Evolutionary conservation across 1,140 invertebrate species (phyloP), one percentile per base, ranked within the genome.

Genomic region (Laodelphax striatellus): DNA sequence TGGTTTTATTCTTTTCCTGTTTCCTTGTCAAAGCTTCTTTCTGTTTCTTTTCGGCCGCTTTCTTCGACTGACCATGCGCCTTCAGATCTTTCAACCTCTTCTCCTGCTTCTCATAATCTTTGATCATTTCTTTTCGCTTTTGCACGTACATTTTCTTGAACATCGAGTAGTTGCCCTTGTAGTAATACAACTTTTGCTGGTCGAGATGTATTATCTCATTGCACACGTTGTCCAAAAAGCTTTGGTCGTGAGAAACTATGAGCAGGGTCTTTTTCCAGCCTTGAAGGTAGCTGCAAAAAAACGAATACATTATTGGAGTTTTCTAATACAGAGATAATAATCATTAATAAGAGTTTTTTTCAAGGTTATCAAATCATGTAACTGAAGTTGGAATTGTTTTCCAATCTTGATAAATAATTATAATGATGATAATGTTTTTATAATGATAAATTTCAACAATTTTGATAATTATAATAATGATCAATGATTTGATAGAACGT

Each of bases 131-230:
- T 69, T 92, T 93, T 10, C 88, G 79, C 71, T 98, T 98, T 71
- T 99, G 96, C 0, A 87, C 84, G 71, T 90, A 88, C 96, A 99
- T 99, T 75, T 98, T 98, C 75, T 98, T 98, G 72, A 99, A 99
- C 85, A 93, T 93, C 24, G 87, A 92, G 71, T 97, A 99, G 76
- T 99, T 99, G 64, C 97, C 97, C 74, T 95, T 92, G 71, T 99
- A 99, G 72, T 98, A 98, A 70, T 86, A 91, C 9, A 99, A 75
- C 72, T 98, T 98, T 67, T 92, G 86, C 63, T 87, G 84, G 71
- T 99, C 94, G 57, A 99, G 77, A 75, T 99, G 96, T 62, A 99
- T 94, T 50, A 99, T 93, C 76, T 99, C 97, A 63, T 97, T 97
- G 72, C 96, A 98, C 4, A 99, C 94, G 71, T 98, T 98, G 71